phyloP scores from a whole-genome alignment of 1,140 invertebrate species.

The Papilio xuthus region DNA sequence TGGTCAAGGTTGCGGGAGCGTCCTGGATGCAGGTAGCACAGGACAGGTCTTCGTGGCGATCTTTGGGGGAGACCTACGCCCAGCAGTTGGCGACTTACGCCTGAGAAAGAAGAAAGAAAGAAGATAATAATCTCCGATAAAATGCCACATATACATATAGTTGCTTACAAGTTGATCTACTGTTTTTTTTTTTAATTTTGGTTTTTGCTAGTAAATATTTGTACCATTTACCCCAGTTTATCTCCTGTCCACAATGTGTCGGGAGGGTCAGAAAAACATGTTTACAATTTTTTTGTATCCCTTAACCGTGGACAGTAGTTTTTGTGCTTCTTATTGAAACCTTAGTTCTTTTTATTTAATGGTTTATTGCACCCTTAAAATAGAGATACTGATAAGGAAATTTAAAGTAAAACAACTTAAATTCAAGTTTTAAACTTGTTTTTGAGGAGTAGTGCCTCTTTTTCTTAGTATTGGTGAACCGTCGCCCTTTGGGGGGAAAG shows the following conservation, averaged over 20 bases:
- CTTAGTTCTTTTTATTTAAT: constrained; percentile 36
- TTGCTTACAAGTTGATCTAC: neutral
- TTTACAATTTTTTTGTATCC: constrained; percentile 68
- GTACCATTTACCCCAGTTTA: constrained; percentile 43
- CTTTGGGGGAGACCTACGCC: no score
- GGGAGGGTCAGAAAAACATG: constrained; percentile 57
- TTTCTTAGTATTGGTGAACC: no score
- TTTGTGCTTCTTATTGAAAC: constrained; percentile 39
- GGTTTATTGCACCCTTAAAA: constrained; percentile 14
- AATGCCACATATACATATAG: no score
- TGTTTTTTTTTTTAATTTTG: neutral
- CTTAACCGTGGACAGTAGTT: constrained; percentile 53
- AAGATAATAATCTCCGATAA: no score
- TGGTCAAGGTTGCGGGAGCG: no score
- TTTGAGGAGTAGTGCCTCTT: neutral
- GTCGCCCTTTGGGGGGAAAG: no score
- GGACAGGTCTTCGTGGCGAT: no score
- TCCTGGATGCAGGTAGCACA: no score
- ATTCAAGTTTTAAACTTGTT: neutral
- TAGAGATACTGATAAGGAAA: neutral
- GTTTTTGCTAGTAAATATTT: neutral
- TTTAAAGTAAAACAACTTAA: neutral
- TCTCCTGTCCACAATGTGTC: constrained; percentile 58
- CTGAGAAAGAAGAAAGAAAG: no score
- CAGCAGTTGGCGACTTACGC: no score